Conservation (phyloP, 2,113 vertebrate genomes). For the Corvus moneduloides region DNA sequence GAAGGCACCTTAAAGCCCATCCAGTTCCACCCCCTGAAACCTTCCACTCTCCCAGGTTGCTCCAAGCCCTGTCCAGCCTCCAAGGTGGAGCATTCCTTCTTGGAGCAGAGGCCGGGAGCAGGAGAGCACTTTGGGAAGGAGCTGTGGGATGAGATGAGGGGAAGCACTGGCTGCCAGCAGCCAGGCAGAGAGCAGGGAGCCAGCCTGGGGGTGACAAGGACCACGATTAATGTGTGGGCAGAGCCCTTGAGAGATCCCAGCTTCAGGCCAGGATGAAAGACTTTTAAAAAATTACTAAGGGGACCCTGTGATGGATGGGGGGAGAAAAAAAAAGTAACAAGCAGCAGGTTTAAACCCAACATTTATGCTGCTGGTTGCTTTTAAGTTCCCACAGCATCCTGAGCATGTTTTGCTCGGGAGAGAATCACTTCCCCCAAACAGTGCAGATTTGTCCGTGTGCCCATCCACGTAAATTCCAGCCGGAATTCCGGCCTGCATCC, state of each 20-base stretch:
- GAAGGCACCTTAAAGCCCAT: background rate
- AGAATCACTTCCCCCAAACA: background rate
- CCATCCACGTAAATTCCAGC: background rate
- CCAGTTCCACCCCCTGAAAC: background rate
- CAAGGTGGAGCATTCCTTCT: background rate
- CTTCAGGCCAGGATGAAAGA: background rate
- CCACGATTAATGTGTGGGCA: background rate
- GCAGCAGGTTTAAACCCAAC: background rate
- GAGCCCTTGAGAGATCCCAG: background rate
- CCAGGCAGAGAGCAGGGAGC: background rate
- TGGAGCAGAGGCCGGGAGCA: accelerated
- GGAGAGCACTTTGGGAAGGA: background rate
- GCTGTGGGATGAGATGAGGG: background rate
- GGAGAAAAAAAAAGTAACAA: too few species aligned
- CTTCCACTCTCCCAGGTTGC: background rate
- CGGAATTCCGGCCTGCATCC: background rate
- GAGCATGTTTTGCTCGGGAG: background rate
- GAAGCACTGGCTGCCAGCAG: background rate
- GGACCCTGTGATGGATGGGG: background rate
- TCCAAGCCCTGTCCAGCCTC: background rate
- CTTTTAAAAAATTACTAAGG: background rate
- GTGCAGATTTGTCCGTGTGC: accelerated
- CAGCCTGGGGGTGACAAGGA: background rate
- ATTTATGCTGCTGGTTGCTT: background rate
- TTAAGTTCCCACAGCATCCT: background rate